These are phyloP conservation scores for Prietella phreatophila DNA, from an alignment of 2,113 vertebrate species.

Conservation along the genomic window DNA sequence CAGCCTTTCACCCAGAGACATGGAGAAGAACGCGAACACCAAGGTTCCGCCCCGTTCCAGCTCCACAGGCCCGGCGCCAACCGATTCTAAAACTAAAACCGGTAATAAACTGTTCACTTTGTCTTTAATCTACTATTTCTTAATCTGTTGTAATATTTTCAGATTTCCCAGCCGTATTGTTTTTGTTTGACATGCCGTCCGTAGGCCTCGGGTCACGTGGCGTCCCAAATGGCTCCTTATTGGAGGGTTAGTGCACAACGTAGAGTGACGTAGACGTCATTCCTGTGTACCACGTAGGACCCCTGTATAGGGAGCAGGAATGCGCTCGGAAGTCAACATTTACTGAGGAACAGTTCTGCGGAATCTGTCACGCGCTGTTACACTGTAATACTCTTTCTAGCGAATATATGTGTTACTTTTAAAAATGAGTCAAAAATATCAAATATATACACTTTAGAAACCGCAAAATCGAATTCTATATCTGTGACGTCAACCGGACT, in stretches of 20 bases:
- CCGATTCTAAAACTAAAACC: slow-evolving; percentile 93
- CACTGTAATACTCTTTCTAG: background rate
- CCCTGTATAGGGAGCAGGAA: background rate
- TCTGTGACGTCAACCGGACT: background rate
- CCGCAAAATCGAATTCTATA: too few species aligned
- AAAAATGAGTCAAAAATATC: background rate
- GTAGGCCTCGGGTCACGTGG: background rate
- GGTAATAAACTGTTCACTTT: slow-evolving; percentile 65
- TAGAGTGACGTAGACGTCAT: background rate
- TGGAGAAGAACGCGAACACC: slow-evolving; percentile 81
- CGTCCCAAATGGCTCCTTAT: background rate
- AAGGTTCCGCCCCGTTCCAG: slow-evolving; percentile 86
- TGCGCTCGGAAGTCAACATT: background rate
- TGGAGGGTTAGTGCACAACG: background rate
- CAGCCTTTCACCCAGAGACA: slow-evolving; percentile 71
- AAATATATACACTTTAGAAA: background rate
- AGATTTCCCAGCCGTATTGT: background rate
- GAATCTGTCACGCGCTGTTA: too few species aligned
- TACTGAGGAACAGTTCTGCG: background rate
- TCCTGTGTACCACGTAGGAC: background rate
- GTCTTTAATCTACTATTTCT: too few species aligned
- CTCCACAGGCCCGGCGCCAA: slow-evolving; percentile 82
- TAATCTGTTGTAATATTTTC: background rate
- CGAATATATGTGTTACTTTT: background rate
- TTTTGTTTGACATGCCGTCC: background rate